Conservation (phyloP, 1,140 invertebrate genomes). For the Dysdera silvatica region DNA sequence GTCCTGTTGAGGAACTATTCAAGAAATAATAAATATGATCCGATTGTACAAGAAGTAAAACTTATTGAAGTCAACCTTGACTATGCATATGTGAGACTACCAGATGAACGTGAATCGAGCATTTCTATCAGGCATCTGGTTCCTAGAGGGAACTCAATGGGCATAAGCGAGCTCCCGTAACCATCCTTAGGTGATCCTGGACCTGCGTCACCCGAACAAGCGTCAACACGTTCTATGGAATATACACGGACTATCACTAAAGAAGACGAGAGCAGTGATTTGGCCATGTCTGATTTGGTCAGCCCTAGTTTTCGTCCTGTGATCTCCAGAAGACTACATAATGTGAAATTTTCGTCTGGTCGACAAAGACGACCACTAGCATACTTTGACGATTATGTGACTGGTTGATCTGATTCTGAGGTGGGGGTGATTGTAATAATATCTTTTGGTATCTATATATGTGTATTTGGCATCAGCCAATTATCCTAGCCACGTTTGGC, state of each 20-base stretch:
- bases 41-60: not conserved
- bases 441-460: too few relatives aligned
- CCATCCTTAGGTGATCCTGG: not conserved
- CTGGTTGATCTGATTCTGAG: not conserved
- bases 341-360: not conserved
- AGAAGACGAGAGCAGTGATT: not conserved
- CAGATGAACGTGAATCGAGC: not conserved
- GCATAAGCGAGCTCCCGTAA: not conserved
- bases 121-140: not conserved
- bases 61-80: not conserved
- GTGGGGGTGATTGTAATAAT: constrained; percentile 1
- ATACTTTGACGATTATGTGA: not conserved
- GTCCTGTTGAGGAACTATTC: not conserved
- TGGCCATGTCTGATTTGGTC: not conserved
- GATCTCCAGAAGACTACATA: not conserved
- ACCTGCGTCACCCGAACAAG: not conserved
- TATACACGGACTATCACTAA: too few relatives aligned
- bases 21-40: not conserved
- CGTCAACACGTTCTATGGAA: too few relatives aligned
- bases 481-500: too few relatives aligned
- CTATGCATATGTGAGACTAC: not conserved
- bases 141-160: not conserved
- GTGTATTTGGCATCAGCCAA: too few relatives aligned
- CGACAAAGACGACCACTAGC: not conserved
- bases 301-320: not conserved